Conservation (phyloP, 2,888 invertebrate genomes). For the Catonia carolina region DNA sequence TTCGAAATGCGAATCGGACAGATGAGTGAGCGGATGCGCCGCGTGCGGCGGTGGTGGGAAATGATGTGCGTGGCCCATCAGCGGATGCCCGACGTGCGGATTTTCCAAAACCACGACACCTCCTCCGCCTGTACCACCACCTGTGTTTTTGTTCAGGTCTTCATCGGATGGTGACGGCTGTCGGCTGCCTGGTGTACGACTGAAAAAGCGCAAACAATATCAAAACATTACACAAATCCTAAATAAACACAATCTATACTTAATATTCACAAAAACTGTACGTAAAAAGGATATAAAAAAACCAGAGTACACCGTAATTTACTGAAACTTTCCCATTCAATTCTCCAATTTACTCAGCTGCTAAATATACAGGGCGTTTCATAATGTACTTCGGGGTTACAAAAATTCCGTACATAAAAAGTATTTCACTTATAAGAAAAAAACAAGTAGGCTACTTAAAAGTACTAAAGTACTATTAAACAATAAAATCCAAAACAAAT, state of each 20-base stretch:
- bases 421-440: too few species aligned
- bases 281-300: not conserved
- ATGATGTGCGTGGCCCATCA: slow-evolving; percentile 42
- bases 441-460: too few species aligned
- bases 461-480: too few species aligned
- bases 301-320: not conserved
- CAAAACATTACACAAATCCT: not conserved
- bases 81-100: slow-evolving; percentile 37
- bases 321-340: too few species aligned
- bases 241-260: too few species aligned
- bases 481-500: too few species aligned
- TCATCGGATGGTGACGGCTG: slow-evolving; percentile 90
- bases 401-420: too few species aligned
- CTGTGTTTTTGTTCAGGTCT: slow-evolving; percentile 55
- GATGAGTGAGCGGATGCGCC: slow-evolving; percentile 32
- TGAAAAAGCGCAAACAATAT: slow-evolving; percentile 42
- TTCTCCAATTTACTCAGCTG: too few species aligned
- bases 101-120: slow-evolving; percentile 35
- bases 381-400: too few species aligned
- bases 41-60: slow-evolving; percentile 37
- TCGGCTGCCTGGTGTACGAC: slow-evolving; percentile 83
- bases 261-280: not conserved
- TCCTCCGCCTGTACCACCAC: slow-evolving; percentile 25
- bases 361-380: too few species aligned
- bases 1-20: slow-evolving; percentile 35